Conservation (phyloP, 2,113 vertebrate species). For the Camelus dromedarius region DNA sequence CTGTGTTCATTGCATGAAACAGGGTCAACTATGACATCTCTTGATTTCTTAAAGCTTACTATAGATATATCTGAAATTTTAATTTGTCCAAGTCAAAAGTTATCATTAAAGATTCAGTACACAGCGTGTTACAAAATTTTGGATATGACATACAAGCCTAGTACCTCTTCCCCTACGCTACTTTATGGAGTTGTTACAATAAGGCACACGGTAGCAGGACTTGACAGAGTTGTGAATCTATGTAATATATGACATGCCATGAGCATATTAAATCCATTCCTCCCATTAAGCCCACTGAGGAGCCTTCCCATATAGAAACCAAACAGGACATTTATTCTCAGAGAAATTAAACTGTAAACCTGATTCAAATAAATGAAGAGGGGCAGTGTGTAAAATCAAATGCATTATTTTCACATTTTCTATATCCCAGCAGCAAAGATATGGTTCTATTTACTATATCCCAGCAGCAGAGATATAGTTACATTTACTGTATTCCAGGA, state of each 20-base stretch:
- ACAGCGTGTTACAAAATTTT: background rate
- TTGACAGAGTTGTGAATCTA: conserved; percentile 35
- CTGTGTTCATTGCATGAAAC: background rate
- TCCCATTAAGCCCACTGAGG: background rate
- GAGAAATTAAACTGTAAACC: conserved; percentile 49
- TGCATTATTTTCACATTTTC: background rate
- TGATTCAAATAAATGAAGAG: conserved; percentile 8
- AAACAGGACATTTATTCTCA: conserved; percentile 8
- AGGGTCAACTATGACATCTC: background rate
- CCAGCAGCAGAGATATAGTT: too few relatives aligned
- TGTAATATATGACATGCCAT: background rate
- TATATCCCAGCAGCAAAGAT: too few relatives aligned
- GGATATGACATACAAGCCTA: background rate
- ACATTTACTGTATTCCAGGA: too few relatives aligned
- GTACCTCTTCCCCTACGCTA: background rate
- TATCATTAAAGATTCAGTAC: conserved; percentile 5
- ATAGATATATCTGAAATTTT: background rate
- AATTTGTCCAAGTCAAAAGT: conserved; percentile 41
- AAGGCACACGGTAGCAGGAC: background rate
- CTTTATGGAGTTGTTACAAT: conserved; percentile 43
- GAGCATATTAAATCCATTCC: conserved; percentile 24
- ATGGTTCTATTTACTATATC: too few relatives aligned
- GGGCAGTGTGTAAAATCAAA: conserved; percentile 27
- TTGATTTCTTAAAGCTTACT: conserved; percentile 23
- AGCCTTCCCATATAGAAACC: background rate